Conservation (phyloP, 2,113 vertebrate species). For the Tenebrosternarchus preto region DNA sequence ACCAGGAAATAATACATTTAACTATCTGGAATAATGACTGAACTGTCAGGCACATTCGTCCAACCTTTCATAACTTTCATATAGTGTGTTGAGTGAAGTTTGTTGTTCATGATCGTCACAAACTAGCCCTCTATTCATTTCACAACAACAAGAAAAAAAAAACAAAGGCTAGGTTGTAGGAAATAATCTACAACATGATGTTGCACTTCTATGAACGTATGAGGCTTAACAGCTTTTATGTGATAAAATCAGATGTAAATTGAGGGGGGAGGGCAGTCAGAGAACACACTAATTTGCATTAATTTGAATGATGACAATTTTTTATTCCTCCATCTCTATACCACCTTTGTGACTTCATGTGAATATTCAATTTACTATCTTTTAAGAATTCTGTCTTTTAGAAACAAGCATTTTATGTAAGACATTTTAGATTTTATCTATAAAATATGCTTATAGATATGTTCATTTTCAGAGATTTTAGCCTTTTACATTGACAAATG, state of each 20-base stretch:
- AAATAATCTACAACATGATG: no score
- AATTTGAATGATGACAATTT: constrained; percentile 17
- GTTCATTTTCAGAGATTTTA: neutral
- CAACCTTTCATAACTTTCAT: neutral
- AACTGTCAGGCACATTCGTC: neutral
- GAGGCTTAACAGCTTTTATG: no score
- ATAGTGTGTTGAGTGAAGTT: neutral
- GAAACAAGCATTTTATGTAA: no score
- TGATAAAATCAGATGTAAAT: no score
- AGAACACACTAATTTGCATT: constrained; percentile 26
- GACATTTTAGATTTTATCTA: no score
- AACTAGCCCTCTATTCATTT: neutral
- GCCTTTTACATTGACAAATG: neutral
- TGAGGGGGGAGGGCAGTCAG: neutral
- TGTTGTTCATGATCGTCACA: neutral
- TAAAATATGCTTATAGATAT: no score
- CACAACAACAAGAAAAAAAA: neutral
- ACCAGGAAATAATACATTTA: neutral
- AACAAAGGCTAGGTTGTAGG: neutral
- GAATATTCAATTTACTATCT: no score
- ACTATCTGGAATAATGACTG: neutral
- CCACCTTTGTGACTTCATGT: no score
- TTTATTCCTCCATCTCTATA: neutral
- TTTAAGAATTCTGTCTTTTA: no score
- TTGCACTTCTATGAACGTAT: no score